These are phyloP conservation scores for Idaea dimidiata DNA, from an alignment of 2,888 invertebrate genomes.

Conservation along the genomic window DNA sequence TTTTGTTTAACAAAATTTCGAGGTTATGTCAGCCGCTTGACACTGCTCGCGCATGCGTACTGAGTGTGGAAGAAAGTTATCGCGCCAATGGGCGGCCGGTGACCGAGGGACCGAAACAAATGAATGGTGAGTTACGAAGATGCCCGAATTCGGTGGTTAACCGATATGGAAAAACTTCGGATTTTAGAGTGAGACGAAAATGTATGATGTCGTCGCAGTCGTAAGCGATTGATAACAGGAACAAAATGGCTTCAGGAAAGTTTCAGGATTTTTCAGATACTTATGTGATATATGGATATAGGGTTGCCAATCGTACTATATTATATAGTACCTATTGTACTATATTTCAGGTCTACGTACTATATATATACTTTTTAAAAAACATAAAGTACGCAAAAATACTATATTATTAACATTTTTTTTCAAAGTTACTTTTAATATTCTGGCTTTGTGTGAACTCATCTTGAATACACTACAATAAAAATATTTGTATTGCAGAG, in stretches of 20 bases:
- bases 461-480: no score
- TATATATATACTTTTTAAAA: no score
- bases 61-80: slow-evolving; percentile 67
- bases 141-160: slow-evolving; percentile 22
- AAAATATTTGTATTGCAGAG: no score
- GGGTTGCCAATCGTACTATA: no score
- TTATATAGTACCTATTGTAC: no score
- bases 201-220: background rate
- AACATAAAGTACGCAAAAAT: no score
- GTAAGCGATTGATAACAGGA: background rate
- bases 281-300: no score
- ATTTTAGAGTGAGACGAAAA: background rate
- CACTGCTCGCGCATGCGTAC: slow-evolving; percentile 71
- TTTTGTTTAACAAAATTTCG: slow-evolving; percentile 25
- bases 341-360: no score
- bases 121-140: slow-evolving; percentile 22
- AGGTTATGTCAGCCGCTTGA: slow-evolving; percentile 63
- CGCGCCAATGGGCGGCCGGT: slow-evolving; percentile 50
- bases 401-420: no score
- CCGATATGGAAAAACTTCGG: slow-evolving; percentile 18
- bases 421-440: no score
- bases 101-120: slow-evolving; percentile 31
- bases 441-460: no score
- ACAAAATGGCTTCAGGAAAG: background rate
- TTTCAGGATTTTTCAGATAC: background rate